Conservation (phyloP, 2,888 invertebrate species). For the Endotricha flammealis region DNA sequence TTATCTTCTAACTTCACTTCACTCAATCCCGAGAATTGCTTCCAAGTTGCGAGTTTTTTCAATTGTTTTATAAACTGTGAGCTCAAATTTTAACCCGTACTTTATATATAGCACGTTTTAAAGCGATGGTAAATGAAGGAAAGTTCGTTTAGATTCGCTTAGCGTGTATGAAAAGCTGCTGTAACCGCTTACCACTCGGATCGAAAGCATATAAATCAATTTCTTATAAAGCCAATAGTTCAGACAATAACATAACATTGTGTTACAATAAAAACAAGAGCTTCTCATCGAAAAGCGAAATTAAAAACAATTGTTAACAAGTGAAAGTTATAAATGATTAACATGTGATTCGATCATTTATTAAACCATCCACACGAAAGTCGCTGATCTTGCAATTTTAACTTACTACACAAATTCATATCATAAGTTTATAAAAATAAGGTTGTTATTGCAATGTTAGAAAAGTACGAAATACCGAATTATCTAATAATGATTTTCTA, state of each 20-base stretch:
- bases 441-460: constrained; percentile 3
- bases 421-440: background rate
- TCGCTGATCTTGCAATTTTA: constrained; percentile 23
- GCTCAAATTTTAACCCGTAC: too few species aligned
- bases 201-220: too few species aligned
- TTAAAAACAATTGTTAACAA: constrained; percentile 33
- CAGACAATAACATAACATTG: constrained; percentile 1
- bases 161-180: too few species aligned
- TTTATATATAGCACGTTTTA: too few species aligned
- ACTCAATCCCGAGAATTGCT: too few species aligned
- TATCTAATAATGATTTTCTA: constrained; percentile 19
- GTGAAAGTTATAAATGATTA: constrained; percentile 49
- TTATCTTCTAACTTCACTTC: too few species aligned
- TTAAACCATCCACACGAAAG: constrained; percentile 37
- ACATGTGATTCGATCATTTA: constrained; percentile 55
- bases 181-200: too few species aligned
- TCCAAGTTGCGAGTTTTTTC: too few species aligned
- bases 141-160: too few species aligned
- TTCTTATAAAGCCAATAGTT: too few species aligned
- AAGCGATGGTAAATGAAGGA: too few species aligned
- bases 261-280: constrained; percentile 1
- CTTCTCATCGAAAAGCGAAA: constrained; percentile 22
- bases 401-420: background rate
- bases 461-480: constrained; percentile 17
- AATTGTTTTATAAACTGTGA: too few species aligned